phyloP scores from a whole-genome alignment of 2,113 vertebrate species.

The Rousettus leschenaultii region DNA sequence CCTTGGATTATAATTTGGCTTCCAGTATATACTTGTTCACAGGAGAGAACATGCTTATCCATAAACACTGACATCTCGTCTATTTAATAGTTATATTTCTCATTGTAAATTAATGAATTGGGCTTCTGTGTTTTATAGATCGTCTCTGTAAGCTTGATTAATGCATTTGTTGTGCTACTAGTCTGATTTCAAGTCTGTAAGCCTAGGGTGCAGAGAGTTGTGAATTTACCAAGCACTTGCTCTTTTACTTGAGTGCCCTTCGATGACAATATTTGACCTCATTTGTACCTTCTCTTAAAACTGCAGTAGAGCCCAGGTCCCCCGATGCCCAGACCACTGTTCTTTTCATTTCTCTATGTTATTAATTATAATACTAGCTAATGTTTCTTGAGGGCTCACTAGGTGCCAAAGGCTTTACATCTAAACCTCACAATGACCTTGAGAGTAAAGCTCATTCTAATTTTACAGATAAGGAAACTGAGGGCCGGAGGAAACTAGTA shows the following conservation, averaged over 20 bases:
- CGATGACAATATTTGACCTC: not conserved
- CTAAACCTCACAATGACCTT: not conserved
- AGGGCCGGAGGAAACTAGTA: not conserved
- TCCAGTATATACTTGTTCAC: not conserved
- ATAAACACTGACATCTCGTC: constrained; percentile 25
- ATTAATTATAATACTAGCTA: not conserved
- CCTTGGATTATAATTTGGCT: constrained; percentile 15
- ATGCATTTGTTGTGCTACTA: constrained; percentile 8
- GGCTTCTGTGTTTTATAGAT: constrained; percentile 44
- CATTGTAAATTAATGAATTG: constrained; percentile 58
- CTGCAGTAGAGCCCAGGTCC: not conserved
- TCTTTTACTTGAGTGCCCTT: not conserved
- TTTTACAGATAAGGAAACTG: constrained; percentile 15
- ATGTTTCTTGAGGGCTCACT: not conserved
- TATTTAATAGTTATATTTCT: constrained; percentile 55
- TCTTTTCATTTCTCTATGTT: not conserved
- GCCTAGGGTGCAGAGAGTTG: not conserved
- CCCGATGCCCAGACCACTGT: not conserved
- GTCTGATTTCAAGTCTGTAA: not conserved
- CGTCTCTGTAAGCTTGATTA: constrained; percentile 43
- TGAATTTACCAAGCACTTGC: not conserved
- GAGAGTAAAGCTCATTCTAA: not conserved
- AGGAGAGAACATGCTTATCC: not conserved
- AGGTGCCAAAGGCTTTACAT: not conserved
- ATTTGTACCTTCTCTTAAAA: constrained; percentile 10